Conservation (phyloP, 2,113 vertebrate species). For the Callithrix jacchus region DNA sequence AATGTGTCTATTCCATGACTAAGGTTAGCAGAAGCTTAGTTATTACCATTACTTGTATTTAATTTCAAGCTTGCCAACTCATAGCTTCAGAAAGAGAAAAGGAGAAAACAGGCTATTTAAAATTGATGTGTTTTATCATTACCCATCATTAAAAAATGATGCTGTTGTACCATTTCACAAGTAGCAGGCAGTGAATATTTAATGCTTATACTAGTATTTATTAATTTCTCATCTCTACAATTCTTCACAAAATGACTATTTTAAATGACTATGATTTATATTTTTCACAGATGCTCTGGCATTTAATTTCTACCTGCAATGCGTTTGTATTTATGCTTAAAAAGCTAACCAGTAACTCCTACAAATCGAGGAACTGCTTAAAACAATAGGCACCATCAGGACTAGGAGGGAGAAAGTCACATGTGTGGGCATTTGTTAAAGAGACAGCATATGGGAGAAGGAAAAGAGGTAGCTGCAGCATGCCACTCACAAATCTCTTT, state of each 20-base stretch:
- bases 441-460: background rate
- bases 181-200: constrained; percentile 52
- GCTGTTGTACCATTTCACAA: constrained; percentile 61
- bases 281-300: constrained; percentile 39
- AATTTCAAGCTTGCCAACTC: constrained; percentile 74
- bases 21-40: constrained; percentile 51
- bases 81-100: constrained; percentile 56
- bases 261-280: constrained; percentile 26
- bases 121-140: constrained; percentile 75
- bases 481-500: background rate
- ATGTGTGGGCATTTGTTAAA: background rate
- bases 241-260: constrained; percentile 27
- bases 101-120: constrained; percentile 69
- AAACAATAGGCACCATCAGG: constrained; percentile 66
- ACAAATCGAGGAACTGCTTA: constrained; percentile 48
- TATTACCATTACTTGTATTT: constrained; percentile 66
- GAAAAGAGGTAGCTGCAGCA: background rate
- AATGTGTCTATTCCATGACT: constrained; percentile 37
- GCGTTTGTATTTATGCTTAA: constrained; percentile 60
- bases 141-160: constrained; percentile 77
- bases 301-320: constrained; percentile 37
- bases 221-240: constrained; percentile 37
- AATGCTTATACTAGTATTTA: constrained; percentile 54
- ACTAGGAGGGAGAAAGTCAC: constrained; percentile 26
- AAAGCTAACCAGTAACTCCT: constrained; percentile 18